Conservation (phyloP, 2,888 invertebrate species). For the Volucella bombylans region DNA sequence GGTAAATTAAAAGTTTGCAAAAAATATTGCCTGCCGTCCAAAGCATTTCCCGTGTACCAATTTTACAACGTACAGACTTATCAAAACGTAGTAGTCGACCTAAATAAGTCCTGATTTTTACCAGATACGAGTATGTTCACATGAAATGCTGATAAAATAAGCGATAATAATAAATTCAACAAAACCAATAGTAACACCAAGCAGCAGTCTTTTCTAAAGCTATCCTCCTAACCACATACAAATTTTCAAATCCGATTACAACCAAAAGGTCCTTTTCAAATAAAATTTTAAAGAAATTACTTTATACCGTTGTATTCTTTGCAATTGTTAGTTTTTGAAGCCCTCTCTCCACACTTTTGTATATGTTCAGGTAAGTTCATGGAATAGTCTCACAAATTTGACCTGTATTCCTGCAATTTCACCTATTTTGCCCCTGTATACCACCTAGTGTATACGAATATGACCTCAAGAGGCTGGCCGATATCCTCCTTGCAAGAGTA, state of each 20-base stretch:
- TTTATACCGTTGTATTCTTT: slow-evolving; percentile 6
- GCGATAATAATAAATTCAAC: background rate
- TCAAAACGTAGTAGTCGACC: too few species aligned
- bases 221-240: too few species aligned
- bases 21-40: too few species aligned
- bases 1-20: too few species aligned
- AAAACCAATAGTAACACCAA: background rate
- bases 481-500: background rate
- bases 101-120: too few species aligned
- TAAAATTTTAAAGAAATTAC: slow-evolving; percentile 35
- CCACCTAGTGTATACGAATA: background rate
- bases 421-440: slow-evolving; percentile 2
- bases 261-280: slow-evolving; percentile 30
- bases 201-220: too few species aligned
- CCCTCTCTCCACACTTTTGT: slow-evolving; percentile 2
- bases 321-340: background rate
- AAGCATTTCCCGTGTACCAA: too few species aligned
- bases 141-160: too few species aligned
- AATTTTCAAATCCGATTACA: slow-evolving; percentile 22
- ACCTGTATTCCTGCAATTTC: slow-evolving; percentile 42
- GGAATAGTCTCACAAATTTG: slow-evolving; percentile 32
- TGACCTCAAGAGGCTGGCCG: background rate
- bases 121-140: too few species aligned
- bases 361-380: slow-evolving; percentile 1
- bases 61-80: too few species aligned